phyloP scores from a whole-genome alignment of 2,113 vertebrate species.

The Emydura subglobosa region DNA sequence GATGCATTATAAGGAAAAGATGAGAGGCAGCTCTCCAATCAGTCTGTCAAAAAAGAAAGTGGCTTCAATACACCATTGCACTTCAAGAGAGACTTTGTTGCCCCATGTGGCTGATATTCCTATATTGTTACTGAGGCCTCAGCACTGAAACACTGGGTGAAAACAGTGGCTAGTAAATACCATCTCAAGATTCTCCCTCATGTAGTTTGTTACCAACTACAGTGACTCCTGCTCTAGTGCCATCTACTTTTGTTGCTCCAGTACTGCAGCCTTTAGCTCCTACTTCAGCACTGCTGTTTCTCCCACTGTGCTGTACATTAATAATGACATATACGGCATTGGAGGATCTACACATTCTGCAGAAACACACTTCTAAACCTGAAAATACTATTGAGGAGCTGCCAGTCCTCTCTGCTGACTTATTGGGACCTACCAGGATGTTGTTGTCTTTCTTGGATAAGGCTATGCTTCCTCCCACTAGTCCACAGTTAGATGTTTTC shows the following conservation, averaged over 20 bases:
- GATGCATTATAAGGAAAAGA: not conserved
- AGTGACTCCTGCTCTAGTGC: not conserved
- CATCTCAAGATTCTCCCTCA: not conserved
- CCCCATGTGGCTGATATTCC: not conserved
- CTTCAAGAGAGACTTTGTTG: not conserved
- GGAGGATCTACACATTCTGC: too few species aligned
- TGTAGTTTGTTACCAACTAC: not conserved
- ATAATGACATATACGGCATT: too few species aligned
- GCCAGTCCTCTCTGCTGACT: too few species aligned
- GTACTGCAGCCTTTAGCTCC: too few species aligned
- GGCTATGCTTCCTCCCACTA: too few species aligned
- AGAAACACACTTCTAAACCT: too few species aligned
- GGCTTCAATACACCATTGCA: not conserved
- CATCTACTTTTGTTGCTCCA: too few species aligned
- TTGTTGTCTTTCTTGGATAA: too few species aligned
- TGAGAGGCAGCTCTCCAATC: not conserved
- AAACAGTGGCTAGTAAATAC: not conserved
- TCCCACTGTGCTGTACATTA: too few species aligned
- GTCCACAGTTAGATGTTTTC: too few species aligned
- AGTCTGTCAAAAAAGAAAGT: not conserved
- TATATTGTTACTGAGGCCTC: not conserved
- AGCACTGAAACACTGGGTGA: not conserved
- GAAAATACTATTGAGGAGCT: too few species aligned
- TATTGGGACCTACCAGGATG: too few species aligned
- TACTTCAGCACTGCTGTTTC: not conserved